These are phyloP conservation scores for Heterotis niloticus DNA, from an alignment of 2,113 vertebrate genomes.

Conservation along the genomic window DNA sequence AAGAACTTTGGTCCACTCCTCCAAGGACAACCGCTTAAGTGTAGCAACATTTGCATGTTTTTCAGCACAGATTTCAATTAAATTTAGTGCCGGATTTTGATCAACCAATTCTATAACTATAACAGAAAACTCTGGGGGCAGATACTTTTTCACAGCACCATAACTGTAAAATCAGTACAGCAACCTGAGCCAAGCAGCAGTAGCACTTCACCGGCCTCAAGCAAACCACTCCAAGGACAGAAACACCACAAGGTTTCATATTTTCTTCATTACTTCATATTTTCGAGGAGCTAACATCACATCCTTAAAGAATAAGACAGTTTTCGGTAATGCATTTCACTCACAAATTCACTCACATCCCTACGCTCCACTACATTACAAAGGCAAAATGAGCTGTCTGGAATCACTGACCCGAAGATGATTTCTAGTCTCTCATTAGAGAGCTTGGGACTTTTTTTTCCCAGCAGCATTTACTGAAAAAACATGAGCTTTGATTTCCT, in stretches of 20 bases:
- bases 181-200: no score
- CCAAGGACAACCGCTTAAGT: no score
- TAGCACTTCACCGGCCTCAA: no score
- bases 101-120: no score
- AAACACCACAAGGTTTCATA: neutral
- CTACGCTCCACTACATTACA: constrained; percentile 17
- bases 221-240: neutral
- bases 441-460: neutral
- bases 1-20: no score
- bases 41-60: no score
- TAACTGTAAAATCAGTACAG: no score
- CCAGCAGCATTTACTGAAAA: constrained; percentile 3
- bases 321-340: neutral
- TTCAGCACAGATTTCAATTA: no score
- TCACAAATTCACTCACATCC: neutral
- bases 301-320: neutral
- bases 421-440: constrained; percentile 26
- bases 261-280: neutral
- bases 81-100: no score
- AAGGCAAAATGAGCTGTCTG: constrained; percentile 13
- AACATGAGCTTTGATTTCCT: neutral
- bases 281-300: neutral
- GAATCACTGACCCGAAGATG: constrained; percentile 30
- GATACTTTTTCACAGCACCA: no score
- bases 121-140: no score